Percentiles rank a stretch among this genome's conserved stretches.
Conservation (phyloP, 2,113 vertebrate genomes). For the Ardeotis arabs region DNA sequence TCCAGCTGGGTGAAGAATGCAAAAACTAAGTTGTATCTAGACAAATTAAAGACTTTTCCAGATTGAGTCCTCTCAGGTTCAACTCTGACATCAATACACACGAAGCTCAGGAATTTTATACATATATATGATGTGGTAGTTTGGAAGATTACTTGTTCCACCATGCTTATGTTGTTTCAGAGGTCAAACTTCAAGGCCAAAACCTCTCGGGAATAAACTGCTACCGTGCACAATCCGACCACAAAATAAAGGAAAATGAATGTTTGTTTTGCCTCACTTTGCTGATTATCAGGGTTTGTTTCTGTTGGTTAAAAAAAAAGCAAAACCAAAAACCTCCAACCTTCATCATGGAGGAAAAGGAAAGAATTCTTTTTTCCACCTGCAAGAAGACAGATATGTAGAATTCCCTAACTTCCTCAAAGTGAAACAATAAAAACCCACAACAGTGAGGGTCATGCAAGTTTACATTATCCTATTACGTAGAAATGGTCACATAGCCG, state of each 20-base stretch:
- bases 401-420: not conserved
- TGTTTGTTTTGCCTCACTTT: not conserved
- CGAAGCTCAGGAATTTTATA: not conserved
- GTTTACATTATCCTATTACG: not conserved
- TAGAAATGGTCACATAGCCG: not conserved
- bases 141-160: not conserved
- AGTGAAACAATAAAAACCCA: not conserved
- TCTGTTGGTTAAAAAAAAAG: not conserved
- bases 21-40: not conserved
- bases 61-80: not conserved
- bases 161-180: not conserved
- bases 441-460: not conserved
- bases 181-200: not conserved
- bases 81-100: not conserved
- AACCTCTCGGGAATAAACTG: not conserved
- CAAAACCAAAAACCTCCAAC: not conserved
- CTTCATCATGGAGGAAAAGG: not conserved
- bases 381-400: not conserved
- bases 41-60: not conserved
- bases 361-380: not conserved
- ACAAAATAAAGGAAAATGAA: not conserved
- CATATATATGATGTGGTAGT: not conserved
- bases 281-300: not conserved
- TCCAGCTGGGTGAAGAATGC: not conserved
- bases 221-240: not conserved